phyloP scores from a whole-genome alignment of 1,140 invertebrate species.

The Maniola jurtina region DNA sequence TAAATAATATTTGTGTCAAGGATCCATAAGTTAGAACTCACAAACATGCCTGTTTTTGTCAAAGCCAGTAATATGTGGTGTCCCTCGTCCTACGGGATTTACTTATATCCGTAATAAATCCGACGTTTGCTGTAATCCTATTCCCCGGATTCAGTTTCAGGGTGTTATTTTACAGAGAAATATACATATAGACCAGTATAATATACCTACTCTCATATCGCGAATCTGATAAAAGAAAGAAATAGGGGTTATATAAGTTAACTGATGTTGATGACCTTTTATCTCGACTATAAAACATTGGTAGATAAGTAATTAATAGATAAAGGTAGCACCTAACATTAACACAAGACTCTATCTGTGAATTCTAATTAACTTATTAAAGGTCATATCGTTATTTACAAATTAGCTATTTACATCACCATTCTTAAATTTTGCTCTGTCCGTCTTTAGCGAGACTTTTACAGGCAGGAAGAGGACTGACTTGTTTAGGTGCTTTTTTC shows the following conservation, averaged over 20 bases:
- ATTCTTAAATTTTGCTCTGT: too few species aligned
- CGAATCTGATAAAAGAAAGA: neutral
- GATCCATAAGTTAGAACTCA: constrained; percentile 19
- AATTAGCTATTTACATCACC: too few species aligned
- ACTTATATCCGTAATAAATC: constrained; percentile 61
- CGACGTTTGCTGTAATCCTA: constrained; percentile 59
- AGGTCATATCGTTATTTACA: too few species aligned
- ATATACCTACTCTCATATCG: constrained; percentile 15
- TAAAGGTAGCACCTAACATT: too few species aligned
- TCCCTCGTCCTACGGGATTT: constrained; percentile 43
- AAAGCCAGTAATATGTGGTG: constrained; percentile 11
- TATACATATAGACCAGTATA: constrained; percentile 35
- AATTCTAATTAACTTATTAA: too few species aligned
- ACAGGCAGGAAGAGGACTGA: too few species aligned
- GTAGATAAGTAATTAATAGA: too few species aligned
- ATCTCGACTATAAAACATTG: too few species aligned
- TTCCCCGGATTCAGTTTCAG: constrained; percentile 38
- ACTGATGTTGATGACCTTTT: too few species aligned
- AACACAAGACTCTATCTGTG: too few species aligned
- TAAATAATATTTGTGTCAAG: neutral
- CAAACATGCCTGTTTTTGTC: constrained; percentile 22
- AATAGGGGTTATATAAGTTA: neutral
- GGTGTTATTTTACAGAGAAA: constrained; percentile 48
- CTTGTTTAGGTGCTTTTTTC: too few species aligned
- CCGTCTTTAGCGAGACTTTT: too few species aligned